These are phyloP conservation scores for Sebastes hubbsi DNA, from an alignment of 2,797 vertebrate genomes.

Conservation along the genomic window DNA sequence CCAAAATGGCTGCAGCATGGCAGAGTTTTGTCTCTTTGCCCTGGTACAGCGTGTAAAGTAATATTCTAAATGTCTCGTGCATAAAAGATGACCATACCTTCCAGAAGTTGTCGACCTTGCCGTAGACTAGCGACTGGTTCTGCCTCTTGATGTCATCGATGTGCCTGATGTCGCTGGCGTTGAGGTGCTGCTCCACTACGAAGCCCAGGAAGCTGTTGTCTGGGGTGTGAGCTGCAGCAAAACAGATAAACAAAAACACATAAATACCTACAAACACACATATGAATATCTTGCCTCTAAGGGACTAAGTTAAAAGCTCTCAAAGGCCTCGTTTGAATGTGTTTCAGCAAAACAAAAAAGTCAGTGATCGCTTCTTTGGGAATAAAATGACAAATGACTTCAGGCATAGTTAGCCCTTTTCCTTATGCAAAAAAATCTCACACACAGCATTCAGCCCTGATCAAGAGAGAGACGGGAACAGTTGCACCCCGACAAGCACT, in stretches of 20 bases:
- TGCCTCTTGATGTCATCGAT: slow-evolving; percentile 98
- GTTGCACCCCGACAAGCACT: not conserved
- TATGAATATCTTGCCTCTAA: not conserved
- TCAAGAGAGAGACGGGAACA: not conserved
- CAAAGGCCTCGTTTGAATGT: not conserved
- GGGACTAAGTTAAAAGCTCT: not conserved
- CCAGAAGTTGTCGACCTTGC: slow-evolving; percentile 99
- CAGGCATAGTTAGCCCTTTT: not conserved
- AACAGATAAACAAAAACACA: not conserved
- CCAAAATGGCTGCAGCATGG: no score
- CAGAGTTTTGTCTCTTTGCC: no score
- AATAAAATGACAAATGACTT: not conserved
- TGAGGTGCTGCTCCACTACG: slow-evolving; percentile 98
- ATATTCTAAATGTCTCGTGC: not conserved
- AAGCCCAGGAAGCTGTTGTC: slow-evolving; percentile 99
- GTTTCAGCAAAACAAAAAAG: not conserved
- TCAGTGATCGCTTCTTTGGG: not conserved
- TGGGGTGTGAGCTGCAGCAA: slow-evolving; percentile 92
- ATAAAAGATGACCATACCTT: slow-evolving; percentile 85
- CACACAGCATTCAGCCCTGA: not conserved
- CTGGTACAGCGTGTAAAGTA: no score
- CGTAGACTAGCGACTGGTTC: slow-evolving; percentile 98
- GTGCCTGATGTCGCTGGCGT: slow-evolving; percentile 95
- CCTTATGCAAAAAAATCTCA: not conserved
- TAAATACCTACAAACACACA: not conserved